Conservation (phyloP, 2,888 invertebrate species). For the Nomada flava region DNA sequence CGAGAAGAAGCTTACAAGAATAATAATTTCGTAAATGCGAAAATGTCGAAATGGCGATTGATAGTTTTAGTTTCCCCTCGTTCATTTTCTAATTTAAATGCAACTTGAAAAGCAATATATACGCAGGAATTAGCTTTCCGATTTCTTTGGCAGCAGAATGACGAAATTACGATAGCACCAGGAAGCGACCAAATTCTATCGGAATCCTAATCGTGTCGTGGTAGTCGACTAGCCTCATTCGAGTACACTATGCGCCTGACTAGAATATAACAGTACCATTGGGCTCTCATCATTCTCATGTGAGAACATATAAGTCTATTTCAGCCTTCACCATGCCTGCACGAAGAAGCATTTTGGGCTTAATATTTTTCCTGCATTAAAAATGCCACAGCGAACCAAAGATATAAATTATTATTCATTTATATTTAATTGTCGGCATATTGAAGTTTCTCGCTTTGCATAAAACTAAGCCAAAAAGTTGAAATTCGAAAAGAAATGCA, state of each 20-base stretch:
- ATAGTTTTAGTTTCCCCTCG: background rate
- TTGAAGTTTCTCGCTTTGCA: too few relatives aligned
- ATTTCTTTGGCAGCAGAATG: constrained; percentile 6
- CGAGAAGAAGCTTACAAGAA: too few relatives aligned
- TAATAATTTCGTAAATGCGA: too few relatives aligned
- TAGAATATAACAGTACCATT: constrained; percentile 26
- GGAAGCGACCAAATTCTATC: constrained; percentile 31
- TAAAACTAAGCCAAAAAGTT: too few relatives aligned
- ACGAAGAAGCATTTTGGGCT: background rate
- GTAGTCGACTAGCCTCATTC: constrained; percentile 31
- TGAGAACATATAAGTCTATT: background rate
- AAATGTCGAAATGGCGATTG: too few relatives aligned
- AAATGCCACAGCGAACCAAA: too few relatives aligned
- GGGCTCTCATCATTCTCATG: constrained; percentile 2
- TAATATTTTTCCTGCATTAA: background rate
- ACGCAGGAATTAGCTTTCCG: background rate
- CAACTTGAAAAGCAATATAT: background rate
- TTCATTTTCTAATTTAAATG: background rate
- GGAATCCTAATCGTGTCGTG: constrained; percentile 31
- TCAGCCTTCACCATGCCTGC: background rate
- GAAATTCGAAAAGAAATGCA: too few relatives aligned
- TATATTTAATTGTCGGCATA: too few relatives aligned
- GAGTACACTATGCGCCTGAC: constrained; percentile 10
- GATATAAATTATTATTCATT: too few relatives aligned
- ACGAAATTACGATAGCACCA: constrained; percentile 7